Evolutionary conservation across 2,888 invertebrate species (phyloP).

Genomic region (Notocelia uddmanniana): DNA sequence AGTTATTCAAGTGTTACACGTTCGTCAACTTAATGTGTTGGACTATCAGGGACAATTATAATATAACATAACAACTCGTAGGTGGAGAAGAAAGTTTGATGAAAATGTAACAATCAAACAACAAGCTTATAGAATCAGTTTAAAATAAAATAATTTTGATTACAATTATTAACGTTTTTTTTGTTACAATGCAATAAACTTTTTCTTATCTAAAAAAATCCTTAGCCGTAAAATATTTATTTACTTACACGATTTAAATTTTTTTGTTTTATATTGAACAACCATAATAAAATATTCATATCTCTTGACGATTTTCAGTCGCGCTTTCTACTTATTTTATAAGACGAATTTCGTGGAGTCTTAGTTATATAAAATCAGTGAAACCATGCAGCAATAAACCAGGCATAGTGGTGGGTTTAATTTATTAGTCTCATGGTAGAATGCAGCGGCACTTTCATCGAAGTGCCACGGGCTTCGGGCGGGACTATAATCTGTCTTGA

Average conservation of each 20-base stretch:
- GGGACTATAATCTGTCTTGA: conserved; percentile 59
- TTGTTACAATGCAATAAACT: too few relatives aligned
- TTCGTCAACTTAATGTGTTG: too few relatives aligned
- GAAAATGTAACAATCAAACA: too few relatives aligned
- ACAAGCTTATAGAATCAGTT: too few relatives aligned
- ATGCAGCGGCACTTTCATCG: conserved; percentile 60
- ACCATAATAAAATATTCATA: not conserved
- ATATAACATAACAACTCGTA: too few relatives aligned
- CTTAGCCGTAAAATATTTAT: too few relatives aligned
- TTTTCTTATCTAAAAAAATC: too few relatives aligned
- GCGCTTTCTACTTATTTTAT: not conserved
- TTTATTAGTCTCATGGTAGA: conserved; percentile 52
- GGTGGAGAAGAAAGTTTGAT: too few relatives aligned
- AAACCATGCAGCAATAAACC: conserved; percentile 20
- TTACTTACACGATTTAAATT: not conserved
- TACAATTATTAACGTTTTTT: too few relatives aligned
- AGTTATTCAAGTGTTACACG: too few relatives aligned
- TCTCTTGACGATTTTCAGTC: not conserved
- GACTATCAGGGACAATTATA: too few relatives aligned
- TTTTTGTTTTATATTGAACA: not conserved
- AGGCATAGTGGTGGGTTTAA: conserved; percentile 36
- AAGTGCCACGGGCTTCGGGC: conserved; percentile 54
- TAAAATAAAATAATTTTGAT: too few relatives aligned
- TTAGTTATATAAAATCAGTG: conserved; percentile 17
- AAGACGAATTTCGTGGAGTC: not conserved